Conservation (phyloP, 2,113 vertebrate species). For the Pedionomus torquatus region DNA sequence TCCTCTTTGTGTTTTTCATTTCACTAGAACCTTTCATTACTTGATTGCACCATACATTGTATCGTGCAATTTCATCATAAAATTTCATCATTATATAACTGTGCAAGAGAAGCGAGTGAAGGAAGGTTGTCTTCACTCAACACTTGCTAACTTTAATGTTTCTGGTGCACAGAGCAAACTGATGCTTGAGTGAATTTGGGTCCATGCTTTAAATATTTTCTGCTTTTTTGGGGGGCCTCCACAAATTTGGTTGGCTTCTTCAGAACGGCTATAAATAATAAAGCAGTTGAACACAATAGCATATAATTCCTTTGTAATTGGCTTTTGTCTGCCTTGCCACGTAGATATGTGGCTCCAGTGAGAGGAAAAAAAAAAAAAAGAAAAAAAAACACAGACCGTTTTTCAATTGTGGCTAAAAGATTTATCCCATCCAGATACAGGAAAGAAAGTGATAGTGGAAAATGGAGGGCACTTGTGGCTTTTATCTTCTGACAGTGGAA, state of each 20-base stretch:
- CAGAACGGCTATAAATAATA: background rate
- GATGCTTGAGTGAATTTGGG: background rate
- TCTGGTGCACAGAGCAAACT: background rate
- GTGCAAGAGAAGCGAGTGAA: background rate
- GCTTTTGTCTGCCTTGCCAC: background rate
- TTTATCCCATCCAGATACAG: background rate
- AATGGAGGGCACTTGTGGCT: background rate
- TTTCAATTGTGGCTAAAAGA: background rate
- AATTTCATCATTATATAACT: conserved; percentile 33
- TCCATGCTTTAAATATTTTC: background rate
- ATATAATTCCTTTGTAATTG: background rate
- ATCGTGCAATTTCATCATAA: conserved; percentile 36
- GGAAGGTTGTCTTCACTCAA: background rate
- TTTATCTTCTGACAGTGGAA: background rate
- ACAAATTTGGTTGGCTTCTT: background rate
- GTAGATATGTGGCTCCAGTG: background rate
- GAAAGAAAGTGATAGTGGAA: background rate
- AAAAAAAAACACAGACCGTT: background rate
- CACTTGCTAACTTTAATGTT: background rate
- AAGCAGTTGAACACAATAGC: background rate
- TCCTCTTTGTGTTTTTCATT: conserved; percentile 54
- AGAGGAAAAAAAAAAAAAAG: background rate
- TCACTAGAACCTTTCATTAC: conserved; percentile 51
- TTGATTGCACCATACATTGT: conserved; percentile 39
- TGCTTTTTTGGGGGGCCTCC: background rate